Evolutionary conservation across 2,888 invertebrate genomes (phyloP).

Genomic region (Napeogenes inachia): DNA sequence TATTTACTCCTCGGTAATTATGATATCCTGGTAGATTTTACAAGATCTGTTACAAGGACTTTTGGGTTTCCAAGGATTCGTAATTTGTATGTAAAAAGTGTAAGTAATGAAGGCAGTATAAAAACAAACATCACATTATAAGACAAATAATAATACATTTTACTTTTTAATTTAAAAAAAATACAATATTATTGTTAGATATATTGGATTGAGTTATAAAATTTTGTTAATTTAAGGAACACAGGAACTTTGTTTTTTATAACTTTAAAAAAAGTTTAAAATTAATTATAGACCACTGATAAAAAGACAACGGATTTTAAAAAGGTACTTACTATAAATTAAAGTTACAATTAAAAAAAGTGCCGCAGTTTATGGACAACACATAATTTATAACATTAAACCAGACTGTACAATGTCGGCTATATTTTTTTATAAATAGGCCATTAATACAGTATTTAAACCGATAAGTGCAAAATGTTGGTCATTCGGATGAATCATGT

Average conservation of each 20-base stretch:
- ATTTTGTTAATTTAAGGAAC: too few relatives aligned
- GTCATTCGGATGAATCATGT: neutral
- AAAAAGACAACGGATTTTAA: too few relatives aligned
- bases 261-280: too few relatives aligned
- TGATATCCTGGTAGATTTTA: conserved; percentile 62
- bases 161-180: too few relatives aligned
- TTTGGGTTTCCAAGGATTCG: conserved; percentile 27
- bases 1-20: conserved; percentile 32
- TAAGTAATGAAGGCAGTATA: too few relatives aligned
- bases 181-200: too few relatives aligned
- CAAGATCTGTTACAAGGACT: conserved; percentile 67
- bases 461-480: conserved; percentile 5
- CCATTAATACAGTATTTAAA: conserved; percentile 1
- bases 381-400: neutral
- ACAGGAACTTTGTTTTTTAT: too few relatives aligned
- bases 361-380: neutral
- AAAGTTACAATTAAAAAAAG: conserved; percentile 7
- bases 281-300: too few relatives aligned
- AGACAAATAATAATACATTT: too few relatives aligned
- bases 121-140: too few relatives aligned
- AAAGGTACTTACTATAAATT: conserved; percentile 33
- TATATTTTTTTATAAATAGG: neutral
- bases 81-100: neutral
- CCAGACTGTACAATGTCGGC: neutral
- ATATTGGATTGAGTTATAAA: too few relatives aligned